Evolutionary conservation across 2,797 vertebrate genomes (phyloP).

Genomic region (Scolopax bukidnonensis): DNA sequence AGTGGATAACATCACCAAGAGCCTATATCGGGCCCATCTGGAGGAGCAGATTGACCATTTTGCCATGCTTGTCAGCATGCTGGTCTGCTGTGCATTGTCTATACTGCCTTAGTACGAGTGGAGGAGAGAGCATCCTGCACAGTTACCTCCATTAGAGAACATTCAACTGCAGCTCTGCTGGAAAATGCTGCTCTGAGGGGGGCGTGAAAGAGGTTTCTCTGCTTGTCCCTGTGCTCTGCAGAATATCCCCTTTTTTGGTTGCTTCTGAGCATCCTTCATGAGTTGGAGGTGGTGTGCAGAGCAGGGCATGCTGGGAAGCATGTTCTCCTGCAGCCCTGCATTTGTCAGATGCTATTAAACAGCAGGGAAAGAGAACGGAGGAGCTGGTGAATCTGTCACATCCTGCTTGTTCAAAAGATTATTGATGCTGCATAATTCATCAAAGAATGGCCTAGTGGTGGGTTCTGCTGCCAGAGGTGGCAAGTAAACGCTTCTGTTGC

Average conservation of each 20-base stretch:
- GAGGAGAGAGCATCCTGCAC: neutral
- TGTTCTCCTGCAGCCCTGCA: neutral
- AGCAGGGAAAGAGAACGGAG: neutral
- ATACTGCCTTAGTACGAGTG: accelerated
- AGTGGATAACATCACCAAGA: neutral
- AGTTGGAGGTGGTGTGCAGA: neutral
- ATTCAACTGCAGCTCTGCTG: neutral
- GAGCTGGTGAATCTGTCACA: constrained; percentile 41
- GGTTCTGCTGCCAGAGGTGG: constrained; percentile 5
- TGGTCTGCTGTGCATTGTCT: neutral
- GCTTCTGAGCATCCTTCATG: neutral
- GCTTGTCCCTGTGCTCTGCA: neutral
- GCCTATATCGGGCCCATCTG: neutral
- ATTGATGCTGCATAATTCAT: constrained; percentile 41
- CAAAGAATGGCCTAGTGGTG: neutral
- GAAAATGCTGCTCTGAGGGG: neutral
- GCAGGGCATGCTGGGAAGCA: neutral
- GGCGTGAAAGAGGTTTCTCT: neutral
- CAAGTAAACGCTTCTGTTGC: neutral
- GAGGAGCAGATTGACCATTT: neutral
- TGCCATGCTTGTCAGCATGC: neutral
- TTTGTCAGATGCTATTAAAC: constrained; percentile 53
- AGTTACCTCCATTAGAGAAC: neutral
- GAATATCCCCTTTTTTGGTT: neutral
- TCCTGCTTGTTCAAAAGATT: constrained; percentile 44